A percentile compares a stretch with the other conserved stretches of the same genome.
Evolutionary conservation across 2,888 invertebrate species (phyloP).

Genomic region (Drosophila kanekoi): DNA sequence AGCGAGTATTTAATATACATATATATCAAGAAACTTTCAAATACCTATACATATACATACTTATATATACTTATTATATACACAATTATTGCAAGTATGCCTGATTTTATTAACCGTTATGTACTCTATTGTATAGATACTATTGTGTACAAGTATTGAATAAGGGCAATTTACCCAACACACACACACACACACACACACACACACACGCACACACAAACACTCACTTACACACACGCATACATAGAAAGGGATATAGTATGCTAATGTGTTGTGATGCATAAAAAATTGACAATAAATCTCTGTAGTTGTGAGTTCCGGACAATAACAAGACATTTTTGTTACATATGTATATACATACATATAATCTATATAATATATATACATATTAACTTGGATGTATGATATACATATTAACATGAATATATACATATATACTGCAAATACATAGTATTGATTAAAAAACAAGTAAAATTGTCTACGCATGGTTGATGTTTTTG

Average conservation of each 20-base stretch:
- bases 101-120: constrained; percentile 33
- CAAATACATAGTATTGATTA: constrained; percentile 20
- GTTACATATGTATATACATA: constrained; percentile 31
- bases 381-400: constrained; percentile 6
- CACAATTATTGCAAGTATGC: constrained; percentile 15
- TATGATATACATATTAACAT: constrained; percentile 13
- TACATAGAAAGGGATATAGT: too few species aligned
- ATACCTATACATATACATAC: constrained; percentile 3
- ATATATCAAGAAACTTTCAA: neutral
- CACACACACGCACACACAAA: constrained; percentile 1
- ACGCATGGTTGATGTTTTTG: constrained; percentile 73
- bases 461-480: constrained; percentile 51
- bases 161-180: neutral
- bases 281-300: constrained; percentile 53
- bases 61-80: too few species aligned
- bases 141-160: constrained; percentile 8
- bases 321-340: constrained; percentile 62
- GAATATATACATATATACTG: constrained; percentile 12
- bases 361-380: constrained; percentile 11
- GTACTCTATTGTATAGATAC: constrained; percentile 19
- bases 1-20: constrained; percentile 19
- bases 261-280: neutral
- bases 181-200: constrained; percentile 6
- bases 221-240: too few species aligned
- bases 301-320: constrained; percentile 57